phyloP scores from a whole-genome alignment of 2,113 vertebrate species.

The Crotalus helleri region DNA sequence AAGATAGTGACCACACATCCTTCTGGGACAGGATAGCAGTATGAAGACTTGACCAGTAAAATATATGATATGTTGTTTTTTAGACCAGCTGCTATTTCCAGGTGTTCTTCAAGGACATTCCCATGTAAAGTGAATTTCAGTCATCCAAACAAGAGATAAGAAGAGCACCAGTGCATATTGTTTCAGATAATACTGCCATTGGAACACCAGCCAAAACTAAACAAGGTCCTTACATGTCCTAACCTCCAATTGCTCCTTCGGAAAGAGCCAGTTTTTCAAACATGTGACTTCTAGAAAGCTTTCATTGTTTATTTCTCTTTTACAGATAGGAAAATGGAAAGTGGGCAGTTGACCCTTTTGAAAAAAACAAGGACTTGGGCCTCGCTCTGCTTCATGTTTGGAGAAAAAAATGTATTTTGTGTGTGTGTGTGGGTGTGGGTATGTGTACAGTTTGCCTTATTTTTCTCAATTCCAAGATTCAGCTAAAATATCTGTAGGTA shows the following conservation, averaged over 20 bases:
- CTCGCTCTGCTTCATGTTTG: background rate
- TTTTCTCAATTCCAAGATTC: background rate
- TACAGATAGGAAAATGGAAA: background rate
- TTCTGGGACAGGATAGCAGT: background rate
- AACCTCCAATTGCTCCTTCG: background rate
- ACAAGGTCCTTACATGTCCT: background rate
- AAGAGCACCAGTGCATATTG: background rate
- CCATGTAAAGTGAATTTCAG: background rate
- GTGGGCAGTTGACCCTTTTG: background rate
- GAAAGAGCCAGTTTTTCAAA: background rate
- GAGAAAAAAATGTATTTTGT: background rate
- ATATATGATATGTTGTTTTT: background rate
- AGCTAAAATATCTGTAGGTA: background rate
- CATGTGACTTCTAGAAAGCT: background rate
- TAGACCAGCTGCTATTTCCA: background rate
- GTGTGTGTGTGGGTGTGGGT: background rate
- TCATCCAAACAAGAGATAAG: background rate
- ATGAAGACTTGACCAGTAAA: background rate
- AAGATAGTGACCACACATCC: background rate
- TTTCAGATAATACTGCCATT: background rate
- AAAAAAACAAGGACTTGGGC: background rate
- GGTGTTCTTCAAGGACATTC: background rate
- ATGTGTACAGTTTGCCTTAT: background rate
- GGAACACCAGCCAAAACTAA: background rate
- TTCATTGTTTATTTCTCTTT: background rate